phyloP scores from a whole-genome alignment of 1,140 invertebrate species.

The Euborellia annulipes region DNA sequence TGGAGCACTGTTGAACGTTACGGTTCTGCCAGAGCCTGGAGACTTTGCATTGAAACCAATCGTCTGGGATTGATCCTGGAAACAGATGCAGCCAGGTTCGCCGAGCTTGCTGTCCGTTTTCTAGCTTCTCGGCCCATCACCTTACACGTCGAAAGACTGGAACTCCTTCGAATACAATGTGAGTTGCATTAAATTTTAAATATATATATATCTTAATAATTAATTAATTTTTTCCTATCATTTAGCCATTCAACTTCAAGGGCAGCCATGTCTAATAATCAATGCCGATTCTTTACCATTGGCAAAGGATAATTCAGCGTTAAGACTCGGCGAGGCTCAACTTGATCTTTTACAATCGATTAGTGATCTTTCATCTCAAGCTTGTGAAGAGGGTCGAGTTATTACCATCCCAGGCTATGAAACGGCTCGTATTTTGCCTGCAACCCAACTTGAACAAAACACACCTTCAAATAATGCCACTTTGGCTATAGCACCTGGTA shows the following conservation, averaged over 20 bases:
- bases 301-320: conserved; percentile 9
- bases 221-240: conserved; percentile 15
- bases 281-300: conserved; percentile 17
- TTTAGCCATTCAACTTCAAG: conserved; percentile 36
- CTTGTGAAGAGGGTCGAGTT: background rate
- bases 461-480: too few species aligned
- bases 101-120: conserved; percentile 37
- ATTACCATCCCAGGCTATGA: too few species aligned
- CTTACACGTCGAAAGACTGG: conserved; percentile 43
- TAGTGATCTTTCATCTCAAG: conserved; percentile 21
- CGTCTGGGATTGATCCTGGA: conserved; percentile 42
- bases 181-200: conserved; percentile 22
- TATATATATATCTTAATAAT: conserved; percentile 8
- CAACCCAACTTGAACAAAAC: too few species aligned
- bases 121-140: conserved; percentile 32
- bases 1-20: conserved; percentile 36
- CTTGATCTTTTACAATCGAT: conserved; percentile 26
- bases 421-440: too few species aligned
- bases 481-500: too few species aligned
- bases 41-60: conserved; percentile 27
- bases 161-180: conserved; percentile 47
- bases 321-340: conserved; percentile 26
- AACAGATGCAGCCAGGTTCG: conserved; percentile 43
- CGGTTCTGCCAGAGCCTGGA: conserved; percentile 46
- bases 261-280: conserved; percentile 29